These are phyloP conservation scores for Lonchura striata DNA, from an alignment of 2,113 vertebrate genomes.

Conservation along the genomic window DNA sequence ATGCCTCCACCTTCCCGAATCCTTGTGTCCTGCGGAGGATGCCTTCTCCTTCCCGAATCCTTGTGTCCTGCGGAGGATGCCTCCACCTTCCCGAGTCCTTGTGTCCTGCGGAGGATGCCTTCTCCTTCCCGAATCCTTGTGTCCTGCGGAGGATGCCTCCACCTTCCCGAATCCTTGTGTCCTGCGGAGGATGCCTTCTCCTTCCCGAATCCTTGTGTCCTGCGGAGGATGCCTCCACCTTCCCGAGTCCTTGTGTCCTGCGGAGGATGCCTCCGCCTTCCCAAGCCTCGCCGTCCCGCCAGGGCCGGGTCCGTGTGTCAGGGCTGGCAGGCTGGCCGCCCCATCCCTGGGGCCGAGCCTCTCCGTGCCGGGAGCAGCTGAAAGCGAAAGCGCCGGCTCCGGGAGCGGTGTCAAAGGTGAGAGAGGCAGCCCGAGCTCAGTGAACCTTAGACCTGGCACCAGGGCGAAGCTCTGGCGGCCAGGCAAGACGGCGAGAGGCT, in stretches of 20 bases:
- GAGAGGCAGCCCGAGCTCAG: accelerated
- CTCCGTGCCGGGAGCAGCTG: accelerated
- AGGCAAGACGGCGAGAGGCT: background rate
- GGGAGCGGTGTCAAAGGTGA: background rate
- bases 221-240: background rate
- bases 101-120: background rate
- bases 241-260: background rate
- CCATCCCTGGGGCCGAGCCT: accelerated
- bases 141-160: background rate
- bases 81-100: constrained; percentile 21
- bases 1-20: constrained; percentile 15
- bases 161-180: constrained; percentile 3
- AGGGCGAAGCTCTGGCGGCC: background rate
- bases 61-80: accelerated
- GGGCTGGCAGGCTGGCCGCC: background rate
- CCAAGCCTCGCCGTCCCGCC: background rate
- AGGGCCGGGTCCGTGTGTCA: accelerated
- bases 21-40: background rate
- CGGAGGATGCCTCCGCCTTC: background rate
- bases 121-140: constrained; percentile 44
- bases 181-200: background rate
- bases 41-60: constrained; percentile 22
- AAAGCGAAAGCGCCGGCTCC: background rate
- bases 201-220: background rate
- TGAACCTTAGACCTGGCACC: constrained; percentile 3